Evolutionary conservation across 2,888 invertebrate species (phyloP).

Genomic region (Cynaeus angustus): DNA sequence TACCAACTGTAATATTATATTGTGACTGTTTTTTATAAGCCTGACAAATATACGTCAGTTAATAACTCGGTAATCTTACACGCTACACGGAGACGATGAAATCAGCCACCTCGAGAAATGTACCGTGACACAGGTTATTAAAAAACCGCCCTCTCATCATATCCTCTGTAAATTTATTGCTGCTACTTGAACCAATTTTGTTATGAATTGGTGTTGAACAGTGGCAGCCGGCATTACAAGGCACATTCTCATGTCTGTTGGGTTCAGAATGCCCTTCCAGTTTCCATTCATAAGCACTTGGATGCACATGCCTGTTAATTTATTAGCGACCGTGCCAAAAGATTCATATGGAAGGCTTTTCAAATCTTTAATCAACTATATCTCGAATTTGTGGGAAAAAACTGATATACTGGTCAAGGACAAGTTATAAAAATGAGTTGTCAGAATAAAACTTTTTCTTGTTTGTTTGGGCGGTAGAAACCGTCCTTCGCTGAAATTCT

Average conservation of each 20-base stretch:
- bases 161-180: slow-evolving; percentile 56
- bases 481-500: slow-evolving; percentile 46
- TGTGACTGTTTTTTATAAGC: slow-evolving; percentile 17
- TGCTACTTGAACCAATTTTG: slow-evolving; percentile 56
- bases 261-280: slow-evolving; percentile 42
- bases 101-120: slow-evolving; percentile 40
- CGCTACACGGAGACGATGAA: slow-evolving; percentile 47
- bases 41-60: slow-evolving; percentile 48
- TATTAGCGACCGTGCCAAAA: slow-evolving; percentile 44
- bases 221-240: slow-evolving; percentile 57
- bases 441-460: slow-evolving; percentile 45
- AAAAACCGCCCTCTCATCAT: slow-evolving; percentile 58
- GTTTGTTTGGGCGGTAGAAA: slow-evolving; percentile 12
- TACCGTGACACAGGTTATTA: slow-evolving; percentile 58
- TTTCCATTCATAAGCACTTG: slow-evolving; percentile 43
- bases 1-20: not conserved
- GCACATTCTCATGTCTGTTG: slow-evolving; percentile 51
- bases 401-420: not conserved
- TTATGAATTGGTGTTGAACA: slow-evolving; percentile 55
- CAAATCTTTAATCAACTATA: slow-evolving; percentile 42
- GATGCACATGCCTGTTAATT: slow-evolving; percentile 47
- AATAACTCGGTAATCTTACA: slow-evolving; percentile 57
- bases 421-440: slow-evolving; percentile 3
- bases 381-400: slow-evolving; percentile 1
- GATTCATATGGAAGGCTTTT: slow-evolving; percentile 36